Evolutionary conservation across 2,888 invertebrate species (phyloP).

Genomic region (Agrilus mali): DNA sequence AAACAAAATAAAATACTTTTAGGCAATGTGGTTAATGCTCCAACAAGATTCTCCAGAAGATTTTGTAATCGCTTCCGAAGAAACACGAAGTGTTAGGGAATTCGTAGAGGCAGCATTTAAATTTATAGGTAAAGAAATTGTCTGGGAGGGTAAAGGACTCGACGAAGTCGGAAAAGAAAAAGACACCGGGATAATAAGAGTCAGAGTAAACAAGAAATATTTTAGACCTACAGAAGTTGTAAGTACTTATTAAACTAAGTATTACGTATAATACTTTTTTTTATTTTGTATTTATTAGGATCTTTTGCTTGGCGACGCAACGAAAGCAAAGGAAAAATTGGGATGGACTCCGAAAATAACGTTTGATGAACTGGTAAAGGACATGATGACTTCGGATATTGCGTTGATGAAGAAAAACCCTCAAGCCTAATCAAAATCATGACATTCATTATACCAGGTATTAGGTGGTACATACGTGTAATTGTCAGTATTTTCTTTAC

Average conservation of each 20-base stretch:
- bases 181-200: slow-evolving; percentile 56
- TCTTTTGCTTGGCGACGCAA: slow-evolving; percentile 81
- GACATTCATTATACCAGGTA: too few species aligned
- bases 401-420: slow-evolving; percentile 86
- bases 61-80: slow-evolving; percentile 93
- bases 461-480: too few species aligned
- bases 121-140: slow-evolving; percentile 62
- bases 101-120: slow-evolving; percentile 87
- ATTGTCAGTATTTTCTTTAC: too few species aligned
- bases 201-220: slow-evolving; percentile 83
- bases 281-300: slow-evolving; percentile 43
- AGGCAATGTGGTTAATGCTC: slow-evolving; percentile 98
- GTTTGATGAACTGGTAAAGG: slow-evolving; percentile 73
- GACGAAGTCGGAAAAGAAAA: slow-evolving; percentile 68
- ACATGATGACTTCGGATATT: slow-evolving; percentile 90
- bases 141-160: slow-evolving; percentile 78
- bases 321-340: slow-evolving; percentile 75
- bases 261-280: background rate
- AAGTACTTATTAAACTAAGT: slow-evolving; percentile 29
- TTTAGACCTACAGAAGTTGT: slow-evolving; percentile 96
- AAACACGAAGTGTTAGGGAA: slow-evolving; percentile 85
- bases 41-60: slow-evolving; percentile 85
- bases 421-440: slow-evolving; percentile 50
- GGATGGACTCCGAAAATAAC: slow-evolving; percentile 81
- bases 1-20: background rate